Base-by-base conservation (phyloP, 1,140 invertebrate genomes). In the Drosophila oshimai region DNA sequence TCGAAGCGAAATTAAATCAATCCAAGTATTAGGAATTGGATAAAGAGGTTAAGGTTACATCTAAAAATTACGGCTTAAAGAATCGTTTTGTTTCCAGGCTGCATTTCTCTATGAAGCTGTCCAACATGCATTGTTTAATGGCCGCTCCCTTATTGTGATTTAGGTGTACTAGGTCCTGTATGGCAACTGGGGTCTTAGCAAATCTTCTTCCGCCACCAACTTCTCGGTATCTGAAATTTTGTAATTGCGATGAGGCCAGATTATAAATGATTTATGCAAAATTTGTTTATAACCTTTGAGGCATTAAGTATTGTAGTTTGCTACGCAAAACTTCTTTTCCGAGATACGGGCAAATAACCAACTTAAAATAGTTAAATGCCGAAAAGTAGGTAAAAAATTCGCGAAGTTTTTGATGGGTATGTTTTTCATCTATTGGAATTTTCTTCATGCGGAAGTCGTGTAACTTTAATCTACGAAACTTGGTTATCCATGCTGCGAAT, bases 331-430 rank as follows among this genome's bases (percentile, higher is more conserved):
- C 26, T 18, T 9, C 0, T 3, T 4, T 22, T 29, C 74, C 74
- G 10, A 75, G 29, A 46, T 57, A 71, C 4, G 65, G 50, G 6
- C 73, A 76, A 31, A 64, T 4, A 0, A 44, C 46, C 0, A 36
- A 10, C 2, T 12, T 0, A 0, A 0, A 4, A 45, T 39, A 76
- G 1, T 37, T 2, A 4, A 76, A 76, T 2, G 12, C 2, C 0
- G 39, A 33, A 7, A 53, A 77, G 15, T 34, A 76, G n/a, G 22
- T 1, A 6, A 65, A 76, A 28, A 71, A 76, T 3, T 54, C 12
- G 0, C 9, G 7, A 0, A 71, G 13, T 4, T 41, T 18, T 2
- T 17, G 0, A 4, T 10, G 47, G 6, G 29, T 37, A 12, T 41
- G 1, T 2, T 9, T 0, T 5, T 20, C 6, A 15, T 15, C n/a